Conservation (phyloP, 2,797 vertebrate genomes). For the Loris lydekkerianus region DNA sequence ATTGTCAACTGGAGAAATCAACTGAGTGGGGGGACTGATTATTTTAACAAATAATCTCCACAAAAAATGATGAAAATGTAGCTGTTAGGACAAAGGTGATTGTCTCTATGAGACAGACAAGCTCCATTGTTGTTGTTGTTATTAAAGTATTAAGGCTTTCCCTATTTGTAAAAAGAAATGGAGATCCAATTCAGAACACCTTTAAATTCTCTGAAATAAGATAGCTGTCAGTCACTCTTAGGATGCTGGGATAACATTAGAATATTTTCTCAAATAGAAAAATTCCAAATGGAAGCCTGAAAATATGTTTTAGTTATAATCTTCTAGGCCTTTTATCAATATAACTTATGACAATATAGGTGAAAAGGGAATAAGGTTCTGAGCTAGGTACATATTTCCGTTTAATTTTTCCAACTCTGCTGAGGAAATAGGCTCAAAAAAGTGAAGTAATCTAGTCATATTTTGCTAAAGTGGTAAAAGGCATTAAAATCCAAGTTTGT, state of each 20-base stretch:
- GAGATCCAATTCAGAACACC: not conserved
- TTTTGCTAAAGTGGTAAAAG: slow-evolving; percentile 9
- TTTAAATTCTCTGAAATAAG: slow-evolving; percentile 49
- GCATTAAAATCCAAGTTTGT: not conserved
- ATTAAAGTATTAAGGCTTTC: not conserved
- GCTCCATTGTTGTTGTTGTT: not conserved
- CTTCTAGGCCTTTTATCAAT: slow-evolving; percentile 27
- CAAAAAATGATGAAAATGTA: slow-evolving; percentile 50
- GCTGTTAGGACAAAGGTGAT: not conserved
- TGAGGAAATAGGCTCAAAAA: slow-evolving; percentile 21
- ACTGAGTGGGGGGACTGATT: not conserved
- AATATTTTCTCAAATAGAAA: not conserved
- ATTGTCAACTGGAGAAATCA: not conserved
- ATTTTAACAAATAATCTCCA: not conserved
- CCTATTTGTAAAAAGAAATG: slow-evolving; percentile 12
- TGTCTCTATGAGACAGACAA: not conserved
- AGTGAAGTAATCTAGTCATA: not conserved
- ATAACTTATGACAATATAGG: not conserved
- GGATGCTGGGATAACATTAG: not conserved
- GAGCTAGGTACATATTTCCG: not conserved
- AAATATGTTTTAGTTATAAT: not conserved
- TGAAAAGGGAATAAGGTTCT: not conserved
- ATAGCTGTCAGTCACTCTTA: not conserved
- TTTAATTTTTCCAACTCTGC: not conserved
- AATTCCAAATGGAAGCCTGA: not conserved